Conservation (phyloP, 2,888 invertebrate genomes). For the Polymixis lichenea region DNA sequence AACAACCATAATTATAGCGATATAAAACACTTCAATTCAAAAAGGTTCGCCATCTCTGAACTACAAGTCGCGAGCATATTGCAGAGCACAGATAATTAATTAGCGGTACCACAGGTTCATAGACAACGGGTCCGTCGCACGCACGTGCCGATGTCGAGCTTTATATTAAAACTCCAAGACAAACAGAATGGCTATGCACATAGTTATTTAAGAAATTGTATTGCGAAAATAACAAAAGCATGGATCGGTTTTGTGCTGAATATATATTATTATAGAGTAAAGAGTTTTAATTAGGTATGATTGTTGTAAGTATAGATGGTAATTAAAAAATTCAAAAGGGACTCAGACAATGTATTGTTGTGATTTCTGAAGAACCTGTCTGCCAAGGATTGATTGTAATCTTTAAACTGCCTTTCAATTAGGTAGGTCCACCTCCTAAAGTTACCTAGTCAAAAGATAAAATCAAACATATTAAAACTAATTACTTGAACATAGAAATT, state of each 20-base stretch:
- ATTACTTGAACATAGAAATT: background rate
- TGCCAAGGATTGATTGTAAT: background rate
- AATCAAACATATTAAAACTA: background rate
- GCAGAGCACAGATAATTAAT: slow-evolving; percentile 71
- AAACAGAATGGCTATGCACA: slow-evolving; percentile 11
- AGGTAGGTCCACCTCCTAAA: background rate
- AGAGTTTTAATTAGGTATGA: background rate
- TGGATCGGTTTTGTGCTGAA: slow-evolving; percentile 8
- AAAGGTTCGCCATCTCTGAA: slow-evolving; percentile 23
- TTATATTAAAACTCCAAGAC: slow-evolving; percentile 36
- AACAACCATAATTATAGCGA: background rate
- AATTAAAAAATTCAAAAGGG: background rate
- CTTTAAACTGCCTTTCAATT: too few relatives aligned
- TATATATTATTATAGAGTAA: background rate
- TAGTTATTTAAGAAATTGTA: slow-evolving; percentile 3
- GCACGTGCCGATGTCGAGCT: slow-evolving; percentile 58
- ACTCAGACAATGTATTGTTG: background rate
- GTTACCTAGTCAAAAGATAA: background rate
- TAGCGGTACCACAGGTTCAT: slow-evolving; percentile 66
- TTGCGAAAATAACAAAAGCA: slow-evolving; percentile 3
- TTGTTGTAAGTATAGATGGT: background rate
- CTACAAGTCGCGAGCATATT: slow-evolving; percentile 52
- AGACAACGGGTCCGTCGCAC: slow-evolving; percentile 59
- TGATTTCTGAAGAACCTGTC: background rate
- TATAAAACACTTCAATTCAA: background rate